Base-by-base conservation (phyloP, 2,797 vertebrate species). In the Semaprochilodus insignis region DNA sequence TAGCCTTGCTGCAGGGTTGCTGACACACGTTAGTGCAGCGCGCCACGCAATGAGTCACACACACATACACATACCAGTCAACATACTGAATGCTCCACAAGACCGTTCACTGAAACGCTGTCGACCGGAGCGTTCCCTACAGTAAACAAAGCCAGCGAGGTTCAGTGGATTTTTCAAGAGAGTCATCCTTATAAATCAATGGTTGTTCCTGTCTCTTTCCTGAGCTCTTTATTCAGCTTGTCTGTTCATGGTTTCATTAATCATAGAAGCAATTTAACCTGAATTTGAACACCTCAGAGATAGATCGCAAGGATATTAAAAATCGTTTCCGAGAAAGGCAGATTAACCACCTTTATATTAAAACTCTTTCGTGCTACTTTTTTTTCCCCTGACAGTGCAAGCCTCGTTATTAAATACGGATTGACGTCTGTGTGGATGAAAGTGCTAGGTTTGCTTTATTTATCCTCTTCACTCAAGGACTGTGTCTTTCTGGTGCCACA, bases 1-100 rank as follows among this genome's bases (percentile, higher is more conserved):
- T 92, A 90, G 83, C 81, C 82, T 81, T 87, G 89, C 90, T 83
- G 86, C 84, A 23, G 86, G 83, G 83, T 90, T 86, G 80, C 88
- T 83, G 85, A 88, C 87, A 87, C 83, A 83, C 78, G 76, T 83
- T 83, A 74, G 80, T 52, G 80, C 80, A 52, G 81, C 83, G 67
- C 57, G 67, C 57, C 85, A 77, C 48, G 72, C 82, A 80, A 70
- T 85, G 80, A 85, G 54, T 85, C 81, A 86, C 54, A 27, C 66
- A 72, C 78, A 80, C 78, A 51, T 57, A 66, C 59, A 74, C 84
- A 88, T 84, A 88, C 27, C 81, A 88, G 85, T 78, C 83, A 86
- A 77, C 80, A 57, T 23, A 74, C 71, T 44, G 85, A 86, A 81
- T 88, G 81, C 63, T 78, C 84, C 78, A 78, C 72, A 52, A 83